Base-by-base conservation (phyloP, 2,888 invertebrate species). In the Venusia cambrica region DNA sequence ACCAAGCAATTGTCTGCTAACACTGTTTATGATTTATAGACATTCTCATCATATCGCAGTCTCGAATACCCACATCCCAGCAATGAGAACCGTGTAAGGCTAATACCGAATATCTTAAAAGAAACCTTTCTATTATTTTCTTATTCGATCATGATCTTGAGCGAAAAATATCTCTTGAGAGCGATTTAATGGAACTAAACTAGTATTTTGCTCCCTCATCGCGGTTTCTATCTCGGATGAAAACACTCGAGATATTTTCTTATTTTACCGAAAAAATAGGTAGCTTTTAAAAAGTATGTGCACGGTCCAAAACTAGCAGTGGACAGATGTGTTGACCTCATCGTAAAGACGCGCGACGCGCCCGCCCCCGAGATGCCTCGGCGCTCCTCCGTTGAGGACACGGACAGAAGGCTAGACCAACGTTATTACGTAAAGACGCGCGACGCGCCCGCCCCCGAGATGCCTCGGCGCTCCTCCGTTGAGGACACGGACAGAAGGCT, bases 301-400 rank as follows among this genome's bases (percentile, higher is more conserved):
- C n/a, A 4, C 10, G 7, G 3, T 5, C 8, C 17, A 22, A 18
- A 30, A 36, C 33, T 39, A 39, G 26, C 17, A 20, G 10, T n/a
- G 27, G 39, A 26, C 20, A 36, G 30, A 36, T 39, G 36, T 31
- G 35, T 24, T 31, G 39, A 38, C 36, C 43, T 33, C 31, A 30
- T 34, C 26, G 30, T 33, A 12, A 11, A 25, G 24, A 7, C 7
- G 6, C 11, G n/a, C 4, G 31, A 14, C 22, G 5, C 24, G 10
- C 5, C 21, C 14, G 15, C 26, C 32, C 14, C 13, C 27, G 28
- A 21, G 13, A 16, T 20, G 14, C 27, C 31, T 28, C 6, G 14
- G 8, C 10, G 19, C 9, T n/a, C 2, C 2, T 5, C 21, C 22
- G 8, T 22, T 14, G 12, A 12, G 8, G 21, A 27, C 8, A 22